Evolutionary conservation across 2,113 vertebrate genomes (phyloP).

Genomic region (Equus przewalskii): DNA sequence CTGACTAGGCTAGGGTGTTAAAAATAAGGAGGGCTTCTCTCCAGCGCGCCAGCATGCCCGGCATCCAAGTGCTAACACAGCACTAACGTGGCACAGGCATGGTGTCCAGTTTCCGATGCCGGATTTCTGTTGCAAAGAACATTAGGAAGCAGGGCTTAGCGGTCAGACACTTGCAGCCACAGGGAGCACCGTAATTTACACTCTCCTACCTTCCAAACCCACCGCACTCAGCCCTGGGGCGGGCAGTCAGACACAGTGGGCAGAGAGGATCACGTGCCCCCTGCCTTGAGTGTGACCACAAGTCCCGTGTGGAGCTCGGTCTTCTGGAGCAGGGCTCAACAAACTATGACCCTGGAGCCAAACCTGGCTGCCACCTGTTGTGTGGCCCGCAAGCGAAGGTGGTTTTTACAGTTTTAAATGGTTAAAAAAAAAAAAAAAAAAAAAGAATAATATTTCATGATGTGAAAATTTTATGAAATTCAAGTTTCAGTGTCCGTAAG

Average conservation of each 20-base stretch:
- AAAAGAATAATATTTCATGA: neutral
- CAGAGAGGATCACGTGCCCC: neutral
- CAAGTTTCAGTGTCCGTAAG: neutral
- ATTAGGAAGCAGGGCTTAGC: neutral
- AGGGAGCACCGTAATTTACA: accelerated
- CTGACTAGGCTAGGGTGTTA: slow-evolving; percentile 64
- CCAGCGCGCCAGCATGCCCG: accelerated
- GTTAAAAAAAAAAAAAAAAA: neutral
- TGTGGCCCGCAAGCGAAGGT: neutral
- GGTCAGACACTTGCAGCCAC: accelerated
- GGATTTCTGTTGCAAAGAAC: neutral
- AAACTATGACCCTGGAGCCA: neutral
- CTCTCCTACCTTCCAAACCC: neutral
- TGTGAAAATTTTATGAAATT: neutral
- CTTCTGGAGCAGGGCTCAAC: neutral
- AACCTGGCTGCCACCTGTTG: accelerated
- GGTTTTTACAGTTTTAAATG: neutral
- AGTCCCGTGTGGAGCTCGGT: accelerated
- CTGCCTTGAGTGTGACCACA: too few relatives aligned
- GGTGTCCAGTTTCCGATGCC: neutral
- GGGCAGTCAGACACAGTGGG: neutral
- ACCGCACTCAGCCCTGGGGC: neutral
- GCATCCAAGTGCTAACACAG: neutral
- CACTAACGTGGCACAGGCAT: neutral
- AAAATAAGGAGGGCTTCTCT: slow-evolving; percentile 74